Evolutionary conservation across 2,113 vertebrate species (phyloP), one percentile per base, ranked within the genome.

Genomic region (Ranitomeya variabilis): DNA sequence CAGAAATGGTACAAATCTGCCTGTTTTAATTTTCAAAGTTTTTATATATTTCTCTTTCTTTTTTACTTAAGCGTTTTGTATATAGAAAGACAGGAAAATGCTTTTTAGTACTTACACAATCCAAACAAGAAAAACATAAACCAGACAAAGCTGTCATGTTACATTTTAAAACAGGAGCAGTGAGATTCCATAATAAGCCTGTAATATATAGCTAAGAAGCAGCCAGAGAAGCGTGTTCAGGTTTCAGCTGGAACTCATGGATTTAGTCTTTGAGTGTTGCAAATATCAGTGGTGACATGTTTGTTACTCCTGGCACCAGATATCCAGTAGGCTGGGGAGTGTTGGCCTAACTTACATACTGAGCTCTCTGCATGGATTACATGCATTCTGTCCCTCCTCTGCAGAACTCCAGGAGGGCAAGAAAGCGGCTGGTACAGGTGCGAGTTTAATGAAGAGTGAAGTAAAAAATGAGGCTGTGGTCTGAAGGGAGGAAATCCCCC

Each of bases 401-500:
- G 79, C 78, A 62, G 86, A 88, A 45, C 80, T 55, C 67, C 80
- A 57, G 81, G 87, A 84, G 87, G 80, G 59, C 87, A 83, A 60
- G 87, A 55, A 83, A 37, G 80, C 67, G 57, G 21, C 57, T 64
- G 80, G 13, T 82, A 77, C 87, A 88, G 87, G 87, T 88, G 87
- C 57, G 71, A 78, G 80, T 87, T 88, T 74, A 88, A 83, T 88
- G 87, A 67, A 77, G 54, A 88, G 81, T 77, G 87, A 67, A 88
- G 87, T 88, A 74, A 88, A 66, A 83, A 83, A 88, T 88, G 80
- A 84, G 62, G 69, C 10, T 77, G 59, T 88, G 71, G 87, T 83
- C 15, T n/a, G 80, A 67, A 51, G 71, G 69, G 67, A 83, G 87
- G 87, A 88, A 88, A 88, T 88, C 71, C 71, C 55, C 71, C 87